Evolutionary conservation across 2,888 invertebrate genomes (phyloP), one percentile per base, ranked within the genome.

Genomic region (Epinotia ramella): DNA sequence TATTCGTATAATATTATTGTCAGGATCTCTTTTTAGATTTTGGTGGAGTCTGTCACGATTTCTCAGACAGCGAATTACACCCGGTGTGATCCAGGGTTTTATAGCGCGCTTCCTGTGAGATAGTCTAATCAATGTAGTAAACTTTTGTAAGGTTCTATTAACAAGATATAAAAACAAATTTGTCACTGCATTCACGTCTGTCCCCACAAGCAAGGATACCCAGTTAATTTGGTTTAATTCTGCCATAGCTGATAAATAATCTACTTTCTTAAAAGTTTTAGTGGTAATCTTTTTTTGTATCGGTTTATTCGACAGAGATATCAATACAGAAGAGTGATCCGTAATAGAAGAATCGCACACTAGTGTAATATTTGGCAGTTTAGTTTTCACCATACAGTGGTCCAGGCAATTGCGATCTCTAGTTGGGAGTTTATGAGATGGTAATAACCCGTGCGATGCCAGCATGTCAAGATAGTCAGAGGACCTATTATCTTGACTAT

Each of bases 41-140:
- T n/a, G n/a, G n/a, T n/a, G n/a, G n/a, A 74, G 56, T 33, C 57
- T 68, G 20, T 74, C 74, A 13, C 68, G n/a, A 24, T 64, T 56
- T 24, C 28, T 68, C 24, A 69, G 16, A 24, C 74, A 74, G 1
- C 74, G 53, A 5, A 74, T 28, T 13, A 74, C 7, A 20, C 46
- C 44, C 7, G 20, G 46, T 20, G 64, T 64, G 1, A 64, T 53
- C 70, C 69, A 40, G 4, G 74, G 69, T 60, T 62, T 69, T 28
- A 60, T 1, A 20, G 12, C 49, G 13, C 24, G n/a, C n/a, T 59
- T 67, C 11, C 67, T 56, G 40, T 57, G 56, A n/a, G 56, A 67
- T 2, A 67, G 4, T 56, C 16, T 33, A 56, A 56, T 11, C 4
- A 18, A 53, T 16, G 6, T 33, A 3, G 67, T 67, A 57, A 11